Percentiles rank a stretch among this genome's conserved stretches.
phyloP scores from a whole-genome alignment of 2,113 vertebrate genomes.

The Notarius lentiginosus region DNA sequence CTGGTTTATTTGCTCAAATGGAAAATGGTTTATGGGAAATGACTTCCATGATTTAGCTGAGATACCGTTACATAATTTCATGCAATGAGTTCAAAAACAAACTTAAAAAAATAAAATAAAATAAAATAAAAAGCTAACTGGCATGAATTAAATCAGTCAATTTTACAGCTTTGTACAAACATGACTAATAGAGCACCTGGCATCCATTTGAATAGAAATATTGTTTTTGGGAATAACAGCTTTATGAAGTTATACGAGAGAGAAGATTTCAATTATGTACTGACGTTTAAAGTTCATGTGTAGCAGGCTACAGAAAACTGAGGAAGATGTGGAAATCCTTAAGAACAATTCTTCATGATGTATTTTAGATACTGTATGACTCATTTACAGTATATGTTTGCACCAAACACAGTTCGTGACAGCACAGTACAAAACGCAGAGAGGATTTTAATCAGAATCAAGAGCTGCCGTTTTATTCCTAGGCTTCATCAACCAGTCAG shows the following conservation, averaged over 20 bases:
- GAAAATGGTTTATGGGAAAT: background rate
- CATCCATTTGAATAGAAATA: background rate
- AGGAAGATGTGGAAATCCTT: background rate
- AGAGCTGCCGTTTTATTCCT: background rate
- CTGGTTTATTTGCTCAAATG: background rate
- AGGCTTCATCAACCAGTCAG: background rate
- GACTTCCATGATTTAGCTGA: background rate
- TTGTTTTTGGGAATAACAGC: background rate
- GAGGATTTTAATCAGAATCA: background rate
- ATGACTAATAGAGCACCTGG: background rate
- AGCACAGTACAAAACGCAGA: background rate
- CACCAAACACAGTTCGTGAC: background rate
- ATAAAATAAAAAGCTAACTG: background rate
- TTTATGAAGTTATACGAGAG: background rate
- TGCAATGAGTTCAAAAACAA: background rate
- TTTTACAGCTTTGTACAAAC: conserved; percentile 5
- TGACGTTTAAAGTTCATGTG: background rate
- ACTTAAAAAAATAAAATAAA: background rate
- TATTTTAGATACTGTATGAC: background rate
- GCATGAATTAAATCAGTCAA: background rate
- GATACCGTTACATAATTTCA: conserved; percentile 27
- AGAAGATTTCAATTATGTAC: background rate
- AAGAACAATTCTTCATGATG: background rate
- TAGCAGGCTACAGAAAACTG: background rate
- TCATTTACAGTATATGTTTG: background rate